These are phyloP conservation scores for Plebejus anna DNA, from an alignment of 2,888 invertebrate genomes.

Conservation along the genomic window DNA sequence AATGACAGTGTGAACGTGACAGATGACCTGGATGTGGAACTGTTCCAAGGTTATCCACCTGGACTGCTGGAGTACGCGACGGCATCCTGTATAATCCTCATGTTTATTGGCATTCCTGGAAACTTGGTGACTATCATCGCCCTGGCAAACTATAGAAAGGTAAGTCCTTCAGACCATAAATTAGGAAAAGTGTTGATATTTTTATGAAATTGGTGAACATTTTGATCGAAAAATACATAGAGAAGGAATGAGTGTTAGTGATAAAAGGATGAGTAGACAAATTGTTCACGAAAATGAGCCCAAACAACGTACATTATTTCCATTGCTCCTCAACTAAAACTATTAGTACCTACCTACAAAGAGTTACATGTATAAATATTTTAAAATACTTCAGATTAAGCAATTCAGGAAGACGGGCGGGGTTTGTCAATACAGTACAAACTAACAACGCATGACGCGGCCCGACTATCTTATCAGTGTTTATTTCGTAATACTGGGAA, in stretches of 20 bases:
- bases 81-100: constrained; percentile 85
- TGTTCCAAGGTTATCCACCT: constrained; percentile 85
- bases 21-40: constrained; percentile 57
- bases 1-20: constrained; percentile 36
- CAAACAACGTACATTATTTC: background rate
- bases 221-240: background rate
- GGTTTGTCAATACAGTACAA: background rate
- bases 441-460: constrained; percentile 9
- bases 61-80: constrained; percentile 84
- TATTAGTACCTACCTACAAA: background rate
- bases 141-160: constrained; percentile 86
- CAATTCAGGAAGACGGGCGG: background rate
- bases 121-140: constrained; percentile 89
- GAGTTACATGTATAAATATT: background rate
- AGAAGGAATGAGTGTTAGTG: background rate
- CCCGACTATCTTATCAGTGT: constrained; percentile 15
- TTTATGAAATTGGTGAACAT: background rate
- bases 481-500: constrained; percentile 15
- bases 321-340: background rate
- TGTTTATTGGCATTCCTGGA: constrained; percentile 88
- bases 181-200: background rate
- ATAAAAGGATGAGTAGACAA: background rate
- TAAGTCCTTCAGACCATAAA: constrained; percentile 51
- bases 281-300: too few relatives aligned
- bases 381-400: background rate